Percentiles rank a stretch among this genome's conserved stretches.
These are phyloP conservation scores for Drosophila kanekoi DNA, from an alignment of 2,888 invertebrate genomes.

Conservation along the genomic window DNA sequence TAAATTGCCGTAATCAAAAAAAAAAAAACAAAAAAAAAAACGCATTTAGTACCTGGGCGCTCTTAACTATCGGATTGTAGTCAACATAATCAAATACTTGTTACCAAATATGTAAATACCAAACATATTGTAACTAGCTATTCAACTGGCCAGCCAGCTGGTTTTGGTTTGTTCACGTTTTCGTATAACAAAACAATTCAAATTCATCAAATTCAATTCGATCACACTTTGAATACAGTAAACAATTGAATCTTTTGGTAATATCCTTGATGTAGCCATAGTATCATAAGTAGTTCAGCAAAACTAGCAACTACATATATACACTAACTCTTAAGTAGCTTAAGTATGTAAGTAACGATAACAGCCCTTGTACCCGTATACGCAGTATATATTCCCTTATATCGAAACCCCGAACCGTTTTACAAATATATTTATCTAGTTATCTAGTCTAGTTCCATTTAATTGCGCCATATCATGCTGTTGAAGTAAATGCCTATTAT, in stretches of 20 bases:
- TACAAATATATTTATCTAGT: constrained; percentile 17
- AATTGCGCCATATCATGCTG: constrained; percentile 25
- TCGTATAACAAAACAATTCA: constrained; percentile 39
- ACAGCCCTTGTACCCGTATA: constrained; percentile 21
- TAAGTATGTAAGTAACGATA: constrained; percentile 44
- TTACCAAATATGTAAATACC: constrained; percentile 31
- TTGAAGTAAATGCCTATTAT: constrained; percentile 10
- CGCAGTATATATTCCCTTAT: constrained; percentile 3
- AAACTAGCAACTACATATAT: constrained; percentile 8
- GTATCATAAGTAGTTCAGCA: constrained; percentile 26
- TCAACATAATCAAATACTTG: constrained; percentile 31
- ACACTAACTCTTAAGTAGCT: constrained; percentile 41
- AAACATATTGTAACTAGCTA: constrained; percentile 36
- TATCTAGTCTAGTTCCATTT: constrained; percentile 44
- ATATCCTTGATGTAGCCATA: constrained; percentile 45
- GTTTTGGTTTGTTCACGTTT: constrained; percentile 79
- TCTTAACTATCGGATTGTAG: constrained; percentile 47
- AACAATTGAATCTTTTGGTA: constrained; percentile 24
- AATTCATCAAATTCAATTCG: constrained; percentile 54
- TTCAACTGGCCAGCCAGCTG: constrained; percentile 41
- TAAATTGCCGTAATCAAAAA: constrained; percentile 52
- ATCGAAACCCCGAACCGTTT: constrained; percentile 5
- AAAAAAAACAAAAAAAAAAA: constrained; percentile 7
- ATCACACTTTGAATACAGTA: constrained; percentile 37
- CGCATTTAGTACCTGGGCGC: constrained; percentile 58